Percentiles rank a stretch among this genome's conserved stretches.
These are phyloP conservation scores for Conops quadrifasciatus DNA, from an alignment of 2,888 invertebrate species.

Conservation along the genomic window DNA sequence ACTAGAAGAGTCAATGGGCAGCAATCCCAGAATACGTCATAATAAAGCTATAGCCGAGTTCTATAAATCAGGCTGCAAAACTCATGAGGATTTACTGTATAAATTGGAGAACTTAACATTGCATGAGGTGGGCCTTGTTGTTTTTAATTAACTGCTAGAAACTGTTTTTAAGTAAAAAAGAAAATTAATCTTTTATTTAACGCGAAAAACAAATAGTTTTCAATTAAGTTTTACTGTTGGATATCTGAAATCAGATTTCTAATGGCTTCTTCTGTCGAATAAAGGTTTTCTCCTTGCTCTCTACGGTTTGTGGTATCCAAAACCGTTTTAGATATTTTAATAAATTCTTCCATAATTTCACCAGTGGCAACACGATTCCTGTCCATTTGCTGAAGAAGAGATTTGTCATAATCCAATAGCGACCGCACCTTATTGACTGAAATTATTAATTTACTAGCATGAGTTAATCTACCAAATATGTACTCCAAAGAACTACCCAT, in stretches of 20 bases:
- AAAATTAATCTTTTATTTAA: too few species aligned
- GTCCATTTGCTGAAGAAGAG: constrained; percentile 24
- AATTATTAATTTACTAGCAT: constrained; percentile 1
- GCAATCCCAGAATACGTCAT: constrained; percentile 66
- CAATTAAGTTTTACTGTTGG: not conserved
- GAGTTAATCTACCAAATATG: not conserved
- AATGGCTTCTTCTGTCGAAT: not conserved
- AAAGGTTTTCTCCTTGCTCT: not conserved
- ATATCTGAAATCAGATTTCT: constrained; percentile 25
- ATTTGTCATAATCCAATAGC: constrained; percentile 28
- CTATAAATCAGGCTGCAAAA: constrained; percentile 76
- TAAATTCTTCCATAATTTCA: not conserved
- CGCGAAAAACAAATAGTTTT: not conserved
- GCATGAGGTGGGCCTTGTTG: constrained; percentile 44
- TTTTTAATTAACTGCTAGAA: too few species aligned
- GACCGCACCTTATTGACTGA: constrained; percentile 24
- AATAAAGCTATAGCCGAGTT: constrained; percentile 87
- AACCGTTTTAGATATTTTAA: not conserved
- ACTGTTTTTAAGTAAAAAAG: too few species aligned
- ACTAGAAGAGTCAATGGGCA: constrained; percentile 55
- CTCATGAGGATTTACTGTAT: constrained; percentile 77
- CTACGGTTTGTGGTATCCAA: not conserved
- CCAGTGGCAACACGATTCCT: constrained; percentile 12
- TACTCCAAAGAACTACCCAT: not conserved
- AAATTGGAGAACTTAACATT: constrained; percentile 68